Evolutionary conservation across 1,140 invertebrate species (phyloP), one percentile per base, ranked within the genome.

Genomic region (Calycopis cecrops): DNA sequence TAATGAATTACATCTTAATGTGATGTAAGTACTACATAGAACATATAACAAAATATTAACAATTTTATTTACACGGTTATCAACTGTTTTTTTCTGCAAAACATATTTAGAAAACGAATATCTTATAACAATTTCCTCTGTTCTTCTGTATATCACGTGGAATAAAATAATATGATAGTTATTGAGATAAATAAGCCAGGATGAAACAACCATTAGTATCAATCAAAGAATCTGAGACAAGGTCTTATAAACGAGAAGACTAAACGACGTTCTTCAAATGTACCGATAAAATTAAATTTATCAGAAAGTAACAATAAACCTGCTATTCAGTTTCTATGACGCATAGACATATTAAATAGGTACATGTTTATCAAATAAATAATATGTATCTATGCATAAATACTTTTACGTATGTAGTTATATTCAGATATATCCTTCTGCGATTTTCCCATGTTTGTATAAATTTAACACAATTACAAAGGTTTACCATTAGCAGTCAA

Each of bases 161-260:
- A 44, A 16, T 44, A 44, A 16, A n/a, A n/a, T n/a, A n/a, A n/a
- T n/a, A 14, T 44, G 14, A 44, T 44, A 18, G 9, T 4, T 14
- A 16, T 17, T 16, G 6, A 44, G 40, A 8, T 40, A 40, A 40
- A 40, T 16, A 44, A 44, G 14, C 0, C 40, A 16, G 12, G 40
- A 44, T 16, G 16, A 44, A 16, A 44, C 12, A 44, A 44, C 4
- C 14, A 44, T 16, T 44, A 44, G 14, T 16, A 44, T 44, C 14
- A 17, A 44, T 44, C 40, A 16, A 14, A 44, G 40, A 44, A 44
- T 16, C 12, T 44, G 14, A 44, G 40, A 44, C 40, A 44, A 44
- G 40, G 40, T 14, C 40, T 44, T 44, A 14, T 16, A 44, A 16
- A 28, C 21, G 21, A 28, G 21, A 28, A 28, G 21, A 2, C 21